These are phyloP conservation scores for Calosoma granatense DNA, from an alignment of 1,140 invertebrate genomes.

Conservation along the genomic window DNA sequence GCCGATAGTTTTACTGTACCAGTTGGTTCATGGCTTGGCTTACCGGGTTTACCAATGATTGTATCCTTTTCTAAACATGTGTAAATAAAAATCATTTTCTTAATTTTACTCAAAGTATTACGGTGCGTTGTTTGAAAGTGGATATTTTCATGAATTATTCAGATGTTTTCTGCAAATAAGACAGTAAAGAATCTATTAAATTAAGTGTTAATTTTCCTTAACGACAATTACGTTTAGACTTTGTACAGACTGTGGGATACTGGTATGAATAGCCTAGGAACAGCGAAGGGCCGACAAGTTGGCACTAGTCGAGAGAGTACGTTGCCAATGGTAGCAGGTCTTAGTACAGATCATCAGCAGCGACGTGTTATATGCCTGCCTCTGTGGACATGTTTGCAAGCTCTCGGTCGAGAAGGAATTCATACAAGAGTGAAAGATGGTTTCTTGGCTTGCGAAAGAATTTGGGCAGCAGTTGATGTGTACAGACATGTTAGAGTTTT, in stretches of 20 bases:
- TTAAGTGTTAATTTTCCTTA: constrained; percentile 30
- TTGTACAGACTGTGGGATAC: constrained; percentile 42
- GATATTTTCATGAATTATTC: too few species aligned
- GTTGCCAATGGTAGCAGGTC: constrained; percentile 59
- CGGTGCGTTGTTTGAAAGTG: too few species aligned
- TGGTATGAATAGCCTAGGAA: constrained; percentile 14
- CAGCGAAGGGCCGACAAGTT: constrained; percentile 33
- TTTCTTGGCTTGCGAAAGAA: constrained; percentile 62
- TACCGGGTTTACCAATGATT: constrained; percentile 82
- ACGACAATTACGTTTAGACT: constrained; percentile 35
- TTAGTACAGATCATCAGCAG: constrained; percentile 37
- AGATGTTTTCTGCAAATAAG: too few species aligned
- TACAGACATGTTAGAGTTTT: constrained; percentile 61
- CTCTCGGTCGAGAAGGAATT: constrained; percentile 65
- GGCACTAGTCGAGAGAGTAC: constrained; percentile 50
- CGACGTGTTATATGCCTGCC: constrained; percentile 65
- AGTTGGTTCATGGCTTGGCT: constrained; percentile 80
- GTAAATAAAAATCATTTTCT: constrained; percentile 6
- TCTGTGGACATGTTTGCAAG: constrained; percentile 71
- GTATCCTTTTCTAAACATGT: constrained; percentile 62
- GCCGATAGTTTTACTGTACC: constrained; percentile 84
- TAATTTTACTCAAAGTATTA: not conserved
- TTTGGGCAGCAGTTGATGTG: constrained; percentile 60
- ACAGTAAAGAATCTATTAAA: constrained; percentile 9
- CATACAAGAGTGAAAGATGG: constrained; percentile 59